Evolutionary conservation across 2,888 invertebrate genomes (phyloP), one percentile per base, ranked within the genome.

Genomic region (Eupithecia tripunctaria): DNA sequence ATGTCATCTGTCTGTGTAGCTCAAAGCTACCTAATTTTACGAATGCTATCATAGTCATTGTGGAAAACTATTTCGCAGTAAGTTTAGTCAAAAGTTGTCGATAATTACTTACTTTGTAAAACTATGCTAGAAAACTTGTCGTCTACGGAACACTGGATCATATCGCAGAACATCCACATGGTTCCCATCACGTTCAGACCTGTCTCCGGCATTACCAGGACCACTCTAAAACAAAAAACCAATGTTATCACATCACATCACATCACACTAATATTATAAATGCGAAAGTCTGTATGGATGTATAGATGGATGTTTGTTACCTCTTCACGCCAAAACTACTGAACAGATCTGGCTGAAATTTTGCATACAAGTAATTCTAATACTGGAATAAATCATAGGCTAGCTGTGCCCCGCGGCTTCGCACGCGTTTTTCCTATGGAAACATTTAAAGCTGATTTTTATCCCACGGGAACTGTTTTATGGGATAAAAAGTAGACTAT

Each of bases 121-220:
- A 97, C 96, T 76, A 96, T 95, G 81, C 95, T 95, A 72, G 97
- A 96, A 88, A 97, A 97, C 79, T 95, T 94, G 84, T 96, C 96
- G 66, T 95, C 95, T 74, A 96, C 95, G 27, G 95, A 95, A 88
- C 97, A 97, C 47, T 96, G 92, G 68, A 97, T 96, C 36, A 95
- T 89, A 79, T 96, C 96, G 82, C 96, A 96, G 85, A 97, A 96
- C 81, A 97, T 96, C 97, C 97, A 97, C 89, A 97, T 95, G 5
- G 97, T 97, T 10, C 98, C 97, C 90, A 98, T 95, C 71, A 97
- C 95, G 83, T 98, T 98, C 94, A 98, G 96, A 5, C 95, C 95
- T 25, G 97, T 95, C 91, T 98, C 98, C 15, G 97, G 97, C 36
- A 98, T 83, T 79, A 97, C 96, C 74, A 98, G 90, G 76, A 96